Evolutionary conservation across 2,888 invertebrate genomes (phyloP), one percentile per base, ranked within the genome.

Genomic region (Drosophila multiciliata): DNA sequence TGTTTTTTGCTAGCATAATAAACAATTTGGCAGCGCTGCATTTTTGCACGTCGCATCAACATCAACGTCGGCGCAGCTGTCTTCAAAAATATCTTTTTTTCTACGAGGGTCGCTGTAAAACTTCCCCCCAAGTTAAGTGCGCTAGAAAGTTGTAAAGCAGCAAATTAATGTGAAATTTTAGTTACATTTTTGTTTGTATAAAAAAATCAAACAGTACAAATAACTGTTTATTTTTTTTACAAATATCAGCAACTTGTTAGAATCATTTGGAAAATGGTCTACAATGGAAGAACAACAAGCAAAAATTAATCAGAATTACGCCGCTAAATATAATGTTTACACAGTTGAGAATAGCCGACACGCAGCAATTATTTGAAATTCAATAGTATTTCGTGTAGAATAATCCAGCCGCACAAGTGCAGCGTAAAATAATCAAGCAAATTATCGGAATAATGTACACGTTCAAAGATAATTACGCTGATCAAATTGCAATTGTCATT

Each of bases 11-110:
- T 15, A 32, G 49, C 26, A 42, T 55, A 72, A 78, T 86, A 78
- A 66, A 86, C 76, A 81, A 77, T 85, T 86, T 79, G 88, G 79
- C 65, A 77, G 86, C 76, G 68, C 70, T 78, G 73, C 78, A 88
- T 88, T 71, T 83, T 85, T 85, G 88, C 84, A 88, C 84, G 88
- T 86, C 66, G 64, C 58, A 15, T 20, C 26, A 40, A 1, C 58
- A 40, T 38, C 53, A 20, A 15, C 38, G 54, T 42, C 49, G 59
- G 48, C n/a, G 48, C 60, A 48, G 61, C 45, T 35, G 23, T 35
- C 53, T 53, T 4, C 29, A 17, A 17, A n/a, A 20, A 38, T 3
- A 17, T 23, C 38, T 17, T 32, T 32, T n/a, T 32, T n/a, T 15
- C 7, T n/a, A 26, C 68, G 73, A 65, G 75, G 75, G 75, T 11